phyloP scores from a whole-genome alignment of 2,888 invertebrate genomes.

The Busseola fusca region DNA sequence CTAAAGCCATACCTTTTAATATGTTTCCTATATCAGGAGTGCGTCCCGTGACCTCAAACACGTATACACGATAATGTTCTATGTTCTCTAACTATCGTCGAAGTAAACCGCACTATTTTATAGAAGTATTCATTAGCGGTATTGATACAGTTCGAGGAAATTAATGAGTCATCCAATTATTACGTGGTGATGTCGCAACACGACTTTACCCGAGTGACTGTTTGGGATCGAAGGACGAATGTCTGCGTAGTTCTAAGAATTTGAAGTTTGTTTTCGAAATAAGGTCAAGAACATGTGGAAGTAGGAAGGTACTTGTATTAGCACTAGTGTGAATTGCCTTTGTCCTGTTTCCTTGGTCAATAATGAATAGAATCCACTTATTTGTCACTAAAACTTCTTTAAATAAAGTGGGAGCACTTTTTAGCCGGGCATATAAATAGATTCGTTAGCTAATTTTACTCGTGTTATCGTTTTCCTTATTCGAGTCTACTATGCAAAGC shows the following conservation, averaged over 20 bases:
- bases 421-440: background rate
- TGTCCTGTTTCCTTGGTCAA: background rate
- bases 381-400: background rate
- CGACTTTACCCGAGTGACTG: background rate
- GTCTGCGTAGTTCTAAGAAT: constrained; percentile 1
- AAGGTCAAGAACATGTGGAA: background rate
- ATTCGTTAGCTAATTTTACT: background rate
- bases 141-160: constrained; percentile 47
- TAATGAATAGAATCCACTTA: background rate
- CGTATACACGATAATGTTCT: background rate
- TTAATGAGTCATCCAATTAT: constrained; percentile 33
- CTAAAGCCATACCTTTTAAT: no score
- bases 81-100: constrained; percentile 4
- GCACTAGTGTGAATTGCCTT: background rate
- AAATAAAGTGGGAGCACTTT: background rate
- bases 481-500: background rate
- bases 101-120: constrained; percentile 28
- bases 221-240: constrained; percentile 34
- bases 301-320: background rate
- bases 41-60: background rate
- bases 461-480: background rate
- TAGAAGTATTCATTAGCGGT: constrained; percentile 43
- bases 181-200: constrained; percentile 29
- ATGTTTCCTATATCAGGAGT: background rate
- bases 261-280: constrained; percentile 18